A percentile compares a stretch with the other conserved stretches of the same genome.
Evolutionary conservation across 2,113 vertebrate species (phyloP).

Genomic region (Hypomesus transpacificus): DNA sequence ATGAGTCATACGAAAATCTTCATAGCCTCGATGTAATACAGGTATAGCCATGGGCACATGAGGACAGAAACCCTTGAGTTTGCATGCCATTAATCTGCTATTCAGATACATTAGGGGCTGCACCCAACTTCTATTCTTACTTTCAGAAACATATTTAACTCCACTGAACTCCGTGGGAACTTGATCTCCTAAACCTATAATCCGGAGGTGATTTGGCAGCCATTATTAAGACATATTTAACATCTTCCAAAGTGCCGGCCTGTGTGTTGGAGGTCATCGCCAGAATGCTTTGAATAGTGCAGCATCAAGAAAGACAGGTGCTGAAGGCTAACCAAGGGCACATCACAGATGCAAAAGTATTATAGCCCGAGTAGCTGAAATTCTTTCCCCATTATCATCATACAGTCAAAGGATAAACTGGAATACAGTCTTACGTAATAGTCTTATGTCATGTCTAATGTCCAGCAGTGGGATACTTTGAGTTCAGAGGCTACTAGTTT

Average conservation of each 20-base stretch:
- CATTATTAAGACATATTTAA: constrained; percentile 69
- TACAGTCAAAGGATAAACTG: constrained; percentile 22
- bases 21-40: constrained; percentile 9
- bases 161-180: constrained; percentile 50
- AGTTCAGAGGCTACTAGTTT: constrained; percentile 9
- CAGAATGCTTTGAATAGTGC: constrained; percentile 59
- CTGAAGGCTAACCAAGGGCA: constrained; percentile 46
- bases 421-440: constrained; percentile 7
- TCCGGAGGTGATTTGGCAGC: constrained; percentile 65
- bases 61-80: constrained; percentile 22
- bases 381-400: constrained; percentile 27
- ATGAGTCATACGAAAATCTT: not conserved
- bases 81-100: constrained; percentile 42
- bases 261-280: constrained; percentile 59
- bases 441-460: constrained; percentile 18
- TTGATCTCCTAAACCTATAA: constrained; percentile 67
- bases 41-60: constrained; percentile 12
- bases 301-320: constrained; percentile 62
- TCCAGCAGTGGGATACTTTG: not conserved
- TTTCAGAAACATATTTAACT: constrained; percentile 56
- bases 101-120: constrained; percentile 46
- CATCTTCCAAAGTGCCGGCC: constrained; percentile 62
- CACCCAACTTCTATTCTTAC: constrained; percentile 61
- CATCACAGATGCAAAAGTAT: constrained; percentile 19
- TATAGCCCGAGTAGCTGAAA: constrained; percentile 17